Evolutionary conservation across 2,797 vertebrate genomes (phyloP).

Genomic region (Tapirus indicus): DNA sequence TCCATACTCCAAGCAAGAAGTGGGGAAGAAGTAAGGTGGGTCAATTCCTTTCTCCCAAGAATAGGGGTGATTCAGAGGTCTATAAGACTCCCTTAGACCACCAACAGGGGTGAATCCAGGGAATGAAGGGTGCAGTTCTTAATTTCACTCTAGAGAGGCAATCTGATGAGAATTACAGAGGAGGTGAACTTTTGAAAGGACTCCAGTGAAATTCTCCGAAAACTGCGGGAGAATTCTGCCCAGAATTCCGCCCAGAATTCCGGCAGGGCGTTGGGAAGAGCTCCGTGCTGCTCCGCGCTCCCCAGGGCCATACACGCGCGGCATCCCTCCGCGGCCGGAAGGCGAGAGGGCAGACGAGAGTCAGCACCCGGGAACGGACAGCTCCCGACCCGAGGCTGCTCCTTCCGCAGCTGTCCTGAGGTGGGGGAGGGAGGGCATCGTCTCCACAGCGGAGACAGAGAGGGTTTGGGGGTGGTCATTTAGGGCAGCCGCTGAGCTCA

Average conservation of each 20-base stretch:
- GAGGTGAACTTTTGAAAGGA: conserved; percentile 30
- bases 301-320: rapidly evolving
- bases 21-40: not conserved
- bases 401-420: rapidly evolving
- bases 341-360: not conserved
- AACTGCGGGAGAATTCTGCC: not conserved
- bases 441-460: not conserved
- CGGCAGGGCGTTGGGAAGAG: rapidly evolving
- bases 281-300: not conserved
- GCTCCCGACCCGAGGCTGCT: not conserved
- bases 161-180: conserved; percentile 50
- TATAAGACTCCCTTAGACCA: not conserved
- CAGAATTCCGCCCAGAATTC: not conserved
- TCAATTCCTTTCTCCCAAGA: not conserved
- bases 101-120: not conserved
- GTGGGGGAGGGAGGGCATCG: rapidly evolving
- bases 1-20: not conserved
- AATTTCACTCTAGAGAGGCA: not conserved
- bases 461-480: not conserved
- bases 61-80: not conserved
- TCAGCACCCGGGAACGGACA: conserved; percentile 66
- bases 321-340: not conserved
- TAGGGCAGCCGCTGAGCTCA: not conserved
- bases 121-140: not conserved
- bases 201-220: not conserved